Conservation (phyloP, 2,113 vertebrate genomes). For the Nothocercus nigrocapillus region DNA sequence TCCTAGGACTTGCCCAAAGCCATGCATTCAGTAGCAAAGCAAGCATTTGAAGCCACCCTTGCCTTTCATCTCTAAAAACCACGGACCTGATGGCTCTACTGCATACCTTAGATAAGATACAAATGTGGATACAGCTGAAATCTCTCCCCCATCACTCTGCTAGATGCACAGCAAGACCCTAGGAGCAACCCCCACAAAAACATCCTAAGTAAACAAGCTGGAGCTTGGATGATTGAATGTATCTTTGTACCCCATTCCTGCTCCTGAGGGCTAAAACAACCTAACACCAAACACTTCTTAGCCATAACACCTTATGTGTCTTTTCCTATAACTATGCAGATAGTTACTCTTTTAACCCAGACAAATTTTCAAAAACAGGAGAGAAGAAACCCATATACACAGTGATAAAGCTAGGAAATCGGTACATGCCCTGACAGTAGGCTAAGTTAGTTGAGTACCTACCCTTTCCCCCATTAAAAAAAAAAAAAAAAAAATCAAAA, state of each 20-base stretch:
- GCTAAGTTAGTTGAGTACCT: not conserved
- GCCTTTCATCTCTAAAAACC: not conserved
- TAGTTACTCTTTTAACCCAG: not conserved
- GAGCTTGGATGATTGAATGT: not conserved
- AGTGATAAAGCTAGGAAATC: not conserved
- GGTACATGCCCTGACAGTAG: fast-evolving
- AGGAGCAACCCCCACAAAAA: fast-evolving
- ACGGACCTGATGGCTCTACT: fast-evolving
- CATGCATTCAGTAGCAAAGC: not conserved
- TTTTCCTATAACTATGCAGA: fast-evolving
- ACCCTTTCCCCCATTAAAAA: not conserved
- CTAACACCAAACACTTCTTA: not conserved
- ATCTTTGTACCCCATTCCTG: not conserved
- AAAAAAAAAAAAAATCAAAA: no score
- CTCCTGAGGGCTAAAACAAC: not conserved
- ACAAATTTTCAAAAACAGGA: not conserved
- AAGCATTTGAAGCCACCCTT: not conserved
- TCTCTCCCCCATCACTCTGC: fast-evolving
- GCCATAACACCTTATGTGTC: not conserved
- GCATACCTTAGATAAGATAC: fast-evolving
- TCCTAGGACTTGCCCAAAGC: not conserved
- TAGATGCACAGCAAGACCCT: not conserved
- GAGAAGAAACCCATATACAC: not conserved
- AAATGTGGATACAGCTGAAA: not conserved
- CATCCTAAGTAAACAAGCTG: not conserved